phyloP scores from a whole-genome alignment of 2,888 invertebrate species.

The Tanaodytes sp. region DNA sequence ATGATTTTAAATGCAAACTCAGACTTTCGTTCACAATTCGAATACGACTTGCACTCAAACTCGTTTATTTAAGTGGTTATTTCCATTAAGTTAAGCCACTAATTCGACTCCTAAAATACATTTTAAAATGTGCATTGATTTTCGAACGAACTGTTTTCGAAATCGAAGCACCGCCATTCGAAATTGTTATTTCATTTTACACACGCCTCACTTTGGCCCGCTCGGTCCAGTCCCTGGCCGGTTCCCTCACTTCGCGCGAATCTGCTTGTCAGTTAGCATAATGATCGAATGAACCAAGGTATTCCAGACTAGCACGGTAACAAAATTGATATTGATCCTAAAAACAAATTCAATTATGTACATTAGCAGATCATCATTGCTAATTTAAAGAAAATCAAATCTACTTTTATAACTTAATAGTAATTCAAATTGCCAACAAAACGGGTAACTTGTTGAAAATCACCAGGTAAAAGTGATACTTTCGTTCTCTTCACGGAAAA shows the following conservation, averaged over 20 bases:
- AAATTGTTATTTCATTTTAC: constrained; percentile 53
- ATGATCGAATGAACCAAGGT: constrained; percentile 98
- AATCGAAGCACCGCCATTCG: constrained; percentile 13
- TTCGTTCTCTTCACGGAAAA: too few relatives aligned
- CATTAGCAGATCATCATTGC: too few relatives aligned
- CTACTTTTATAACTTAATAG: too few relatives aligned
- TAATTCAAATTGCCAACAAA: too few relatives aligned
- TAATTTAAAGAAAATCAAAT: too few relatives aligned
- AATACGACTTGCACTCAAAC: constrained; percentile 20
- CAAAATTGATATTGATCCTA: constrained; percentile 99
- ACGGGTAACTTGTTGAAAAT: too few relatives aligned
- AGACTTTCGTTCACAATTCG: constrained; percentile 44
- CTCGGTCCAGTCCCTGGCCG: constrained; percentile 65
- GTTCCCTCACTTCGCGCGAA: constrained; percentile 67
- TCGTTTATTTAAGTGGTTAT: constrained; percentile 14
- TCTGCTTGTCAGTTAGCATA: constrained; percentile 85
- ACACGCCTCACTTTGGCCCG: constrained; percentile 71
- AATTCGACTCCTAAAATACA: constrained; percentile 5
- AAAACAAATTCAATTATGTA: too few relatives aligned
- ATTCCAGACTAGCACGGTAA: constrained; percentile 98
- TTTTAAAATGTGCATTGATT: constrained; percentile 6
- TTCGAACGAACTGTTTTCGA: constrained; percentile 14
- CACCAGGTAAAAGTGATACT: too few relatives aligned
- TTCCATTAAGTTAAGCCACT: constrained; percentile 28
- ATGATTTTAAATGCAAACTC: constrained; percentile 41